These are phyloP conservation scores for Zaprionus obscuricornis DNA, from an alignment of 2,888 invertebrate genomes.

Conservation along the genomic window DNA sequence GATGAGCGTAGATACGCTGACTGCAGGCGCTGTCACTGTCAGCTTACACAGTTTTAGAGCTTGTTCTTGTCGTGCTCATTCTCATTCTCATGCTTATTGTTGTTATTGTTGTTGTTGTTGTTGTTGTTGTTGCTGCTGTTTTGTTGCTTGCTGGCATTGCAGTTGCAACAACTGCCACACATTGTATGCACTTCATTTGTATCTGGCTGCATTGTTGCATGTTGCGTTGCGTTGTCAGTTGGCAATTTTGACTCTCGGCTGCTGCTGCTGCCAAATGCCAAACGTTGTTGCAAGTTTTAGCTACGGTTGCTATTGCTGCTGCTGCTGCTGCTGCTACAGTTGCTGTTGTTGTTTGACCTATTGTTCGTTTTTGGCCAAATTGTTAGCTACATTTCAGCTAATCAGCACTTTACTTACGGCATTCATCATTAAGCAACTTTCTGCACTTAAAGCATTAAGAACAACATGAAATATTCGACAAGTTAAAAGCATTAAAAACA, in stretches of 20 bases:
- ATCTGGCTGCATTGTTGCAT: constrained; percentile 24
- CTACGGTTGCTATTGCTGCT: too few species aligned
- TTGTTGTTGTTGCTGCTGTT: constrained; percentile 5
- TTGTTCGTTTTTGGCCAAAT: not conserved
- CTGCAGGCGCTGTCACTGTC: constrained; percentile 16
- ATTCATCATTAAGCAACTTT: too few species aligned
- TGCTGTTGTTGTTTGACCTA: too few species aligned
- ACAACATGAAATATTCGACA: too few species aligned
- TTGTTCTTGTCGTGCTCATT: too few species aligned
- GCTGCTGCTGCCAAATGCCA: not conserved
- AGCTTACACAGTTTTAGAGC: too few species aligned
- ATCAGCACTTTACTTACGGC: not conserved
- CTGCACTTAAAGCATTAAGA: too few species aligned
- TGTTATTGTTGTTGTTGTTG: not conserved
- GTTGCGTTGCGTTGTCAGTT: constrained; percentile 33
- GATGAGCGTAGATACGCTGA: constrained; percentile 15
- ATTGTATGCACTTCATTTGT: constrained; percentile 49
- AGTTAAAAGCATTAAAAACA: not conserved
- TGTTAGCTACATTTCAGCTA: constrained; percentile 1
- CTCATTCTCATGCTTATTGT: too few species aligned
- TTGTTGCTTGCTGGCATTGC: not conserved
- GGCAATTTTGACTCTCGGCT: not conserved
- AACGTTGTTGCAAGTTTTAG: too few species aligned
- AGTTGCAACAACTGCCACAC: constrained; percentile 34
- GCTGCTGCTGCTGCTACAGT: too few species aligned